These are phyloP conservation scores for Polyodon spathula DNA, from an alignment of 2,113 vertebrate species.

Conservation along the genomic window DNA sequence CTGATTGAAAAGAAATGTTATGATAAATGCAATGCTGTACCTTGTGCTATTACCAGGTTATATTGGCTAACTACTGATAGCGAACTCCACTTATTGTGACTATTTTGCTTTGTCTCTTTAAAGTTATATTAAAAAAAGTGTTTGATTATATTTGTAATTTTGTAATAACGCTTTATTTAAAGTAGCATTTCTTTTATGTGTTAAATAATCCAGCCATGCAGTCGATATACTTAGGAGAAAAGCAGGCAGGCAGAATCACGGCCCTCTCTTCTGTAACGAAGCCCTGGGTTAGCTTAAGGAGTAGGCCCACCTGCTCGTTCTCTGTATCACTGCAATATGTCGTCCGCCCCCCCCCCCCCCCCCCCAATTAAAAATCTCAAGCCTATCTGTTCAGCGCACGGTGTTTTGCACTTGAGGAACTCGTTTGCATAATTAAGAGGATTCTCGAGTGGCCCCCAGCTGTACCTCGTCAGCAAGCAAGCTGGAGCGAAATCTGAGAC, in stretches of 20 bases:
- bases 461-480: slow-evolving; percentile 21
- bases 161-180: too few species aligned
- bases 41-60: not conserved
- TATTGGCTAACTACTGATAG: not conserved
- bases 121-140: too few species aligned
- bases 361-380: slow-evolving; percentile 33
- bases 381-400: slow-evolving; percentile 21
- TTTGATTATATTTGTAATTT: too few species aligned
- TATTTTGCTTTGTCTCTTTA: too few species aligned
- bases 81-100: too few species aligned
- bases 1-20: not conserved
- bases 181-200: too few species aligned
- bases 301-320: not conserved
- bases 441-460: slow-evolving; percentile 29
- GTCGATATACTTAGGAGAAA: too few species aligned
- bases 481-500: not conserved
- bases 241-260: not conserved
- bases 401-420: slow-evolving; percentile 29
- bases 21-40: not conserved
- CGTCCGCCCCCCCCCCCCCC: too few species aligned
- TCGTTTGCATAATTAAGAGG: slow-evolving; percentile 38
- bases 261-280: not conserved
- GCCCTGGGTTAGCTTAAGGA: slow-evolving; percentile 13
- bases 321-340: slow-evolving; percentile 29
- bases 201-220: too few species aligned